Evolutionary conservation across 2,888 invertebrate genomes (phyloP).

Genomic region (Sphaerophoria rueppellii): DNA sequence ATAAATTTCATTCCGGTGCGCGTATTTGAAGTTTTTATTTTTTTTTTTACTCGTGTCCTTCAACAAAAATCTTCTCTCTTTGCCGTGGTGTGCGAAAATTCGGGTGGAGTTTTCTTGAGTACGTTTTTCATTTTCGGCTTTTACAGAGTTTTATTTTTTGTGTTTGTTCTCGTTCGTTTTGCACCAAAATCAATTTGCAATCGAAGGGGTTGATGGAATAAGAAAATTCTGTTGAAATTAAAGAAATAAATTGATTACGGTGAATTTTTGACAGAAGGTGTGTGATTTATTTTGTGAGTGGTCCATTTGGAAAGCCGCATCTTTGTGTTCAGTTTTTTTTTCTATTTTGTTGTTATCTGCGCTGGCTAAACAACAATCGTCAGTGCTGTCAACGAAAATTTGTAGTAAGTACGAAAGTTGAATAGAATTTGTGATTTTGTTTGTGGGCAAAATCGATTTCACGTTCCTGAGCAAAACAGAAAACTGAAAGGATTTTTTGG

Average conservation of each 20-base stretch:
- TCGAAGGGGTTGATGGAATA: constrained; percentile 40
- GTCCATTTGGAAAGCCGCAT: constrained; percentile 49
- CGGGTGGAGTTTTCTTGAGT: constrained; percentile 69
- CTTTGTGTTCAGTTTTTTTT: constrained; percentile 54
- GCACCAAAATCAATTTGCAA: constrained; percentile 16
- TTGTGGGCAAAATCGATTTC: constrained; percentile 52
- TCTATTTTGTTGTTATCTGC: constrained; percentile 25
- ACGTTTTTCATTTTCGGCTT: constrained; percentile 32
- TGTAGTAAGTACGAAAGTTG: constrained; percentile 18
- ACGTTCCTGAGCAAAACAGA: not conserved
- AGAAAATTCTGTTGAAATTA: constrained; percentile 28
- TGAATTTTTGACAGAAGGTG: constrained; percentile 67
- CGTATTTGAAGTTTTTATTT: constrained; percentile 56
- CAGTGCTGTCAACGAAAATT: constrained; percentile 23
- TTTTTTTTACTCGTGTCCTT: not conserved
- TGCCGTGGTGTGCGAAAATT: constrained; percentile 60
- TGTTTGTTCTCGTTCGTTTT: constrained; percentile 9
- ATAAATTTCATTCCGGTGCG: constrained; percentile 48
- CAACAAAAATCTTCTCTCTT: constrained; percentile 10
- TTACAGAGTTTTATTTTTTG: constrained; percentile 17
- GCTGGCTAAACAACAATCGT: constrained; percentile 19
- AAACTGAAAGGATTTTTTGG: constrained; percentile 1
- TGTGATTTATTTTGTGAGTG: not conserved
- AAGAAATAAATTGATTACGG: constrained; percentile 35
- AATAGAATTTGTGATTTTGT: constrained; percentile 10